Conservation (phyloP, 23 tunicate species). For the Halocynthia roretzi region DNA sequence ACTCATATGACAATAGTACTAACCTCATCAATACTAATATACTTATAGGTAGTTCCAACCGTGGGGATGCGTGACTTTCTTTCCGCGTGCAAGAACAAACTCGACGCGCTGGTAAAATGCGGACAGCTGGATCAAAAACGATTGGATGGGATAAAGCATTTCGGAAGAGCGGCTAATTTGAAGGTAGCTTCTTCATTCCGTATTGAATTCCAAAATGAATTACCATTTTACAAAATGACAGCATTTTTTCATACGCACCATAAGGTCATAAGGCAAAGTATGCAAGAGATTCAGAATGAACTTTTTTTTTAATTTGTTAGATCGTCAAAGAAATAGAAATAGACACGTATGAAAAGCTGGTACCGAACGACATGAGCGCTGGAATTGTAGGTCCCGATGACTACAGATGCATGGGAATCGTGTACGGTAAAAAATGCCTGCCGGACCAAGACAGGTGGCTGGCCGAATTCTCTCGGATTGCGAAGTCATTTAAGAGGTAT, state of each 20-base stretch:
- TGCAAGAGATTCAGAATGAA: neutral
- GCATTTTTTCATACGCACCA: neutral
- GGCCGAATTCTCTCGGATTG: conserved; percentile 76
- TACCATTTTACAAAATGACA: neutral
- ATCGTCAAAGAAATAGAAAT: conserved; percentile 48
- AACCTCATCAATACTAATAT: too few species aligned
- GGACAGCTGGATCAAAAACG: conserved; percentile 83
- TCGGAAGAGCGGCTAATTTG: conserved; percentile 86
- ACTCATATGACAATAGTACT: too few species aligned
- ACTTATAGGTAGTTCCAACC: conserved; percentile 13
- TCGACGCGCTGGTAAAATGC: conserved; percentile 77
- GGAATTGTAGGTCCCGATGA: conserved; percentile 73
- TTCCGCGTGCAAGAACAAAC: conserved; percentile 55
- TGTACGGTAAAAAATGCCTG: conserved; percentile 95
- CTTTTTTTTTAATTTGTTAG: conserved; percentile 15
- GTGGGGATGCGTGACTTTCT: conserved; percentile 71
- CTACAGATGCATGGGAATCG: conserved; percentile 82
- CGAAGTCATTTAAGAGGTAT: conserved; percentile 75
- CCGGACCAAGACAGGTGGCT: conserved; percentile 96
- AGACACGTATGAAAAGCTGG: conserved; percentile 65
- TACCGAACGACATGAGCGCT: conserved; percentile 70
- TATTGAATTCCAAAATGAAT: too few species aligned
- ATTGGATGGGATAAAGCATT: conserved; percentile 79
- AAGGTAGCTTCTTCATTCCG: conserved; percentile 27
- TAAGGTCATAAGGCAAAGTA: neutral